Evolutionary conservation across 2,797 vertebrate species (phyloP).

Genomic region (Borostomias antarcticus): DNA sequence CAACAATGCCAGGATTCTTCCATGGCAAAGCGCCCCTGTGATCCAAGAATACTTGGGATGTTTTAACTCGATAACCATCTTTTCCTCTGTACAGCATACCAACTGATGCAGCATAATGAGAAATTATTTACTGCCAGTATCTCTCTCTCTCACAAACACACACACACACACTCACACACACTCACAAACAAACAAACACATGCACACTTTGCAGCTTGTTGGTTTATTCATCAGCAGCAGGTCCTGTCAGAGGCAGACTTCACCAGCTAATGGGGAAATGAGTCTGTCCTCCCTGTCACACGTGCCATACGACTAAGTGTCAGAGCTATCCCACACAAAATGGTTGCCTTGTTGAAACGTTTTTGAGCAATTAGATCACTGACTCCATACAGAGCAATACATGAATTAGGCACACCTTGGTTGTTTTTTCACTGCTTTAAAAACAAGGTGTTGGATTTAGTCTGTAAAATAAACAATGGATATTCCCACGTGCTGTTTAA

Average conservation of each 20-base stretch:
- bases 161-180: neutral
- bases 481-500: too few species aligned
- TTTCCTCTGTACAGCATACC: neutral
- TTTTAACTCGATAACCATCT: neutral
- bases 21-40: neutral
- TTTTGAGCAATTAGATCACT: neutral
- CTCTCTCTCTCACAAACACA: neutral
- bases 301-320: conserved; percentile 16
- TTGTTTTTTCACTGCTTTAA: too few species aligned
- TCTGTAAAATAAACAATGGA: too few species aligned
- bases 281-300: conserved; percentile 25
- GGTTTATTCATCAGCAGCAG: conserved; percentile 48
- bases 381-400: too few species aligned
- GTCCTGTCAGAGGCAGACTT: conserved; percentile 18
- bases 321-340: neutral
- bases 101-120: neutral
- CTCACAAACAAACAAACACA: neutral
- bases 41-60: neutral
- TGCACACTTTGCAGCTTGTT: conserved; percentile 21
- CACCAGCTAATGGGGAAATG: conserved; percentile 31
- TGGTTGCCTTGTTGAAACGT: neutral
- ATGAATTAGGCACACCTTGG: too few species aligned
- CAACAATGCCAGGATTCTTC: neutral
- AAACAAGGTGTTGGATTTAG: too few species aligned
- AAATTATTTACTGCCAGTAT: neutral